These are phyloP conservation scores for Trididemnum clinides DNA, from an alignment of 23 tunicate genomes.

Conservation along the genomic window DNA sequence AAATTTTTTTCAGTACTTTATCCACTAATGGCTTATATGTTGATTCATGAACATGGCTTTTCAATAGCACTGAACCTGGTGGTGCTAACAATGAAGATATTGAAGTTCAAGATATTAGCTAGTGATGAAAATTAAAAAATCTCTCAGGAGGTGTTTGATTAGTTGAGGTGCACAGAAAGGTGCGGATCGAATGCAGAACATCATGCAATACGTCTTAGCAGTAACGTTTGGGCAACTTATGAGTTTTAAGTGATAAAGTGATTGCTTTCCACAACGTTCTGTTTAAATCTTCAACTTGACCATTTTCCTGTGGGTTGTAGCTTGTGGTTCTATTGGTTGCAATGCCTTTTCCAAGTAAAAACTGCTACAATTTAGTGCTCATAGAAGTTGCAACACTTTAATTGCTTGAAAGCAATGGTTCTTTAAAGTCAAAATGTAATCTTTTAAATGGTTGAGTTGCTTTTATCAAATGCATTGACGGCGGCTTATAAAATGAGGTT, in stretches of 20 bases:
- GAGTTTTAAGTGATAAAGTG: background rate
- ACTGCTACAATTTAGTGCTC: background rate
- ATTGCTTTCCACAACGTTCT: background rate
- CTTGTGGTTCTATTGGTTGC: background rate
- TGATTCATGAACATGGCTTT: too few species aligned
- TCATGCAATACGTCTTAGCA: background rate
- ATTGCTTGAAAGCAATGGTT: background rate
- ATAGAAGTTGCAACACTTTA: background rate
- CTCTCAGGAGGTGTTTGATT: background rate
- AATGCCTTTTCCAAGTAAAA: background rate
- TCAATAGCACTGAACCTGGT: too few species aligned
- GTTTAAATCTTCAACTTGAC: slow-evolving; percentile 1
- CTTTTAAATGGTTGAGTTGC: background rate
- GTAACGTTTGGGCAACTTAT: background rate
- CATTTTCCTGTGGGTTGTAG: background rate
- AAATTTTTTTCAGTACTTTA: too few species aligned
- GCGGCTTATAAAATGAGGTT: background rate
- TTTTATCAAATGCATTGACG: background rate
- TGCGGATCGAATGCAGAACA: background rate
- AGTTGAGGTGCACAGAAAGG: background rate
- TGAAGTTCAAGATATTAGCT: too few species aligned
- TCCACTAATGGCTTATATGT: too few species aligned
- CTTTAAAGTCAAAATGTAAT: background rate
- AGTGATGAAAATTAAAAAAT: too few species aligned
- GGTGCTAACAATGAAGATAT: too few species aligned